Base-by-base conservation (phyloP, 1,140 invertebrate genomes). In the Caenorhabditis latens region DNA sequence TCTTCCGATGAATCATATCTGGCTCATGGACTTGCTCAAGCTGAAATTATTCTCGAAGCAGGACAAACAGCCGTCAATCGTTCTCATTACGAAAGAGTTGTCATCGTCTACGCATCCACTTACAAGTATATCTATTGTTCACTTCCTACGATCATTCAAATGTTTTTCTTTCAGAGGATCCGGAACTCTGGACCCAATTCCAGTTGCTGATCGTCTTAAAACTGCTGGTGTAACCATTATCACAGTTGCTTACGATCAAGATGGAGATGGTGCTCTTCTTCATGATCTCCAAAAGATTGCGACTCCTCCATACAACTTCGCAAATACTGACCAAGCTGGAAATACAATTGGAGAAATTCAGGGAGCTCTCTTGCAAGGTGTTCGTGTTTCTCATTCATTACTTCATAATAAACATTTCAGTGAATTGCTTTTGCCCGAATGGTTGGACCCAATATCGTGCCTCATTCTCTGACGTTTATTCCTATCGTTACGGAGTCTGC, bases 341-440 rank as follows among this genome's bases (percentile, higher is more conserved):
- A 71, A 71, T 43, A 16, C 19, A 16, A 46, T 71, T 42, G 65
- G 65, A 71, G 65, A 71, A 46, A 71, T 71, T 71, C 65, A 71
- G 46, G 65, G 65, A 71, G 40, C 42, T 43, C 24, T 71, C 5
- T n/a, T 71, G 14, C 65, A 71, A 71, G 61, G 61, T 63, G 32
- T 32, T 32, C 0, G 32, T 32, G 32, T 32, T 4, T 53, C 16
- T 58, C 55, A 14, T 58, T n/a, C 9, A 53, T 58, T 58, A 7
- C 14, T 19, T 58, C 4, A 14, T n/a, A 58, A 58, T 19, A 19
- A 19, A 16, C 6, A 19, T 58, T 63, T 63, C 61, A 63, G 65
- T 46, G 42, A 71, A 71, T 24, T 71, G 65, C 42, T 71, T 71
- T n/a, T 71, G 65, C 42, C 65, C 65, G 9, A 71, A 43, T 24